Percentiles rank a stretch among this genome's conserved stretches.
phyloP scores from a whole-genome alignment of 1,140 invertebrate species.

The Cyclina sinensis region DNA sequence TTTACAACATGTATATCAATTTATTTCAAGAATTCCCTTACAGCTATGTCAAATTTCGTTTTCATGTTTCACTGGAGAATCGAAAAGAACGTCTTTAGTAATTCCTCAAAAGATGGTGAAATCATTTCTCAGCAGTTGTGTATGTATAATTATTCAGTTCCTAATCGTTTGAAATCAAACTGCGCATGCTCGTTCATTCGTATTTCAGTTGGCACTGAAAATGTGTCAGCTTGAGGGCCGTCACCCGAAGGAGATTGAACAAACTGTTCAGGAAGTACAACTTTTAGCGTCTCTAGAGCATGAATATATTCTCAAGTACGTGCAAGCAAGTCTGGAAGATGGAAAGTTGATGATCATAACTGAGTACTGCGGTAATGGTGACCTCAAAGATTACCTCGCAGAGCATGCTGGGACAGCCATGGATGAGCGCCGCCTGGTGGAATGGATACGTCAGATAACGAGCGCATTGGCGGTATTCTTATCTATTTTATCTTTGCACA shows the following conservation, averaged over 20 bases:
- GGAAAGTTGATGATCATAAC: conserved; percentile 35
- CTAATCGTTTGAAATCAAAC: no score
- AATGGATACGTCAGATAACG: conserved; percentile 51
- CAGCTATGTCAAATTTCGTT: no score
- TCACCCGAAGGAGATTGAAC: background rate
- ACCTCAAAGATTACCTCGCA: background rate
- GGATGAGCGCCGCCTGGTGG: conserved; percentile 42
- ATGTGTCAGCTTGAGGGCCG: conserved; percentile 6
- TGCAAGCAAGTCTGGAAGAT: background rate
- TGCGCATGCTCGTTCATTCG: no score
- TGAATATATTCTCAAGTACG: conserved; percentile 33
- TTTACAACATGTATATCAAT: no score
- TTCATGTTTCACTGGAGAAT: no score
- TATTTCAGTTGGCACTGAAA: conserved; percentile 44
- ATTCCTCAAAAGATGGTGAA: no score
- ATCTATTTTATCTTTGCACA: no score
- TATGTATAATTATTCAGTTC: no score
- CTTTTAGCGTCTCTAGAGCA: conserved; percentile 30
- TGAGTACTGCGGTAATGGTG: conserved; percentile 46
- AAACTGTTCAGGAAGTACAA: conserved; percentile 34
- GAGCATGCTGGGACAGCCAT: conserved; percentile 15
- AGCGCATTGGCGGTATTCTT: conserved; percentile 26
- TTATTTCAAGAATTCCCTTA: no score
- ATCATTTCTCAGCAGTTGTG: no score
- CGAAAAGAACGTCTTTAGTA: no score